These are phyloP conservation scores for Oreochromis grahami DNA, from an alignment of 2,797 vertebrate species.

Conservation along the genomic window DNA sequence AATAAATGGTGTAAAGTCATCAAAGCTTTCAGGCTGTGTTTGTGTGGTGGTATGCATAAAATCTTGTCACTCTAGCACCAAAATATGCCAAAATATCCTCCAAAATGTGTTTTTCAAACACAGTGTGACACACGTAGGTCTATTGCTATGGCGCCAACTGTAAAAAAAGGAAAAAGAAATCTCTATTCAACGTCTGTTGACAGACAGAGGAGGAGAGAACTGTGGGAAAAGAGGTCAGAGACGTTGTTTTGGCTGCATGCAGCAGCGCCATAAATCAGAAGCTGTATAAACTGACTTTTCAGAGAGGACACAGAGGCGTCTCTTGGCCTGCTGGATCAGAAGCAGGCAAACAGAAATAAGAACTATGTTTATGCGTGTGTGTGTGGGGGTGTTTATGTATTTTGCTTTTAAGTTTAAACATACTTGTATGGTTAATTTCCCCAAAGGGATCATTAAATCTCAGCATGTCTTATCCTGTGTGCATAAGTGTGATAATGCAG, in stretches of 20 bases:
- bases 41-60: background rate
- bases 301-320: conserved; percentile 38
- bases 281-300: conserved; percentile 25
- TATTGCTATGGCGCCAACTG: background rate
- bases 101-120: background rate
- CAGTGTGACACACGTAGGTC: background rate
- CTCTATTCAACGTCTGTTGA: conserved; percentile 12
- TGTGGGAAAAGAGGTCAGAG: conserved; percentile 52
- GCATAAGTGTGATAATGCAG: background rate
- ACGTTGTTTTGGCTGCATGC: conserved; percentile 53
- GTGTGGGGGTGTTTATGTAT: background rate
- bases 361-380: conserved; percentile 13
- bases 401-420: conserved; percentile 23
- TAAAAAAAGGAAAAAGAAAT: background rate
- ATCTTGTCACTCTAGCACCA: background rate
- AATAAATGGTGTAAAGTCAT: background rate
- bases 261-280: conserved; percentile 51
- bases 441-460: conserved; percentile 35
- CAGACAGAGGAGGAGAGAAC: conserved; percentile 25
- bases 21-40: background rate
- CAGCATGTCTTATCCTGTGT: background rate
- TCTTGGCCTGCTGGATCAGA: conserved; percentile 31
- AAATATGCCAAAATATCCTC: background rate
- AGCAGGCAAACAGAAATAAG: conserved; percentile 34
- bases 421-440: conserved; percentile 14